Base-by-base conservation (phyloP, 2,113 vertebrate genomes). In the Origma solitaria region DNA sequence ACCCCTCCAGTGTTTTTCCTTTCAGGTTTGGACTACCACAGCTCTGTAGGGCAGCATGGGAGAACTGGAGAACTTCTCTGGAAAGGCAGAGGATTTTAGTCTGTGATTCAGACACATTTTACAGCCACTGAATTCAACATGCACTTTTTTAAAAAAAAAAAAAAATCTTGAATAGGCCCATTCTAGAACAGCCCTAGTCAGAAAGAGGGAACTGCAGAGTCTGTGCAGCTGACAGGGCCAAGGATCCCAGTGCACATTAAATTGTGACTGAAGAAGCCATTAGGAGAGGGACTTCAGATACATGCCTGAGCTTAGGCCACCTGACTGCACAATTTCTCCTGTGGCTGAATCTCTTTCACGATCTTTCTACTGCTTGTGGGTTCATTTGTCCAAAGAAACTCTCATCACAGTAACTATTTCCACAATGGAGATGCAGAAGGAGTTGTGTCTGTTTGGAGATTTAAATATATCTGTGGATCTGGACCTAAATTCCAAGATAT, bases 211-310 rank as follows among this genome's bases (percentile, higher is more conserved):
- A 40, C 4, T 47, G 7, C 3, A 7, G 54, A 38, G 30, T n/a
- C 31, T 88, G 23, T 45, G 56, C 58, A 90, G 94, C 57, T 45
- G 64, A 77, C 49, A 60, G 37, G 54, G 47, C 47, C 49, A 80
- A 71, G 50, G 51, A 90, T 94, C 54, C 71, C 57, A 84, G 61
- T 18, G 10, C 24, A 68, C 64, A 85, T 54, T 45, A 20, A 94
- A 80, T 49, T 78, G 84, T 44, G 88, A 38, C 83, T 94, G 65
- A 97, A 94, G 65, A 50, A 86, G 33, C 86, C 73, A 79, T 93
- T 86, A 84, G 68, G 54, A 91, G 49, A 64, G 40, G 76, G 64
- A 64, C 50, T 96, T 96, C 5, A 28, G 81, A 92, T 58, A 76
- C 5, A 20, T 31, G 18, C 22, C 73, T 82, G 71, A 86, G 79